Evolutionary conservation across 30 jellyfish, hydroid and myxozoan species (phyloP), one percentile per base, ranked within the genome.

Genomic region (Haliclystus octoradiatus): DNA sequence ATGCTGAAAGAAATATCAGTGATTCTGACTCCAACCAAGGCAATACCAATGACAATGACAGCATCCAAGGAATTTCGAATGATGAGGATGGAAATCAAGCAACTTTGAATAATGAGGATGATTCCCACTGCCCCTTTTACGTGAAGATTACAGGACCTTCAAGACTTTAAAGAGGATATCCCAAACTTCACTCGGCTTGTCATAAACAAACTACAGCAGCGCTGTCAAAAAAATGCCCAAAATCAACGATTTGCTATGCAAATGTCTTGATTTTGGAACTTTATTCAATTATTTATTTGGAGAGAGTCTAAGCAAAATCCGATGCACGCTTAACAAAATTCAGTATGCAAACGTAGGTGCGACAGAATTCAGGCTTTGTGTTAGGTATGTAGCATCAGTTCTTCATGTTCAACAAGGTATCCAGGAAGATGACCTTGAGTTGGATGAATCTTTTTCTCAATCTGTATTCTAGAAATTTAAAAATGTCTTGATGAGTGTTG

Each of bases 261-360:
- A 27, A 64, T 65, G 75, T 27, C 75, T 65, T 19, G 75, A 65
- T 35, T 65, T 29, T 34, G 63, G 28, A 22, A 33, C 26, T 2
- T 64, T 65, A 19, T 65, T 65, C 64, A 12, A 31, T 33, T 26
- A 30, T 19, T 2, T 65, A 27, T 65, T 63, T 33, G 75, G 70
- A 28, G 71, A 14, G 30, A 65, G 33, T 2, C 24, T 5, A 27
- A 65, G 51, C n/a, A 64, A 35, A 2, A 65, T 5, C 14, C 57
- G 15, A 65, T 65, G 63, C 27, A 63, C 75, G 65, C 1, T 65
- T 33, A 35, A 33, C 33, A 32, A 35, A 65, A 65, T 19, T 65
- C 24, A 23, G n/a, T 33, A 27, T 27, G 63, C 75, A 1, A 35
- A 34, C n/a, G 24, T 33, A 28, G 75, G 75, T 3, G 12, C 33